A percentile compares a stretch with the other conserved stretches of the same genome.
These are phyloP conservation scores for Fukomys damarensis DNA, from an alignment of 2,113 vertebrate species.

Conservation along the genomic window DNA sequence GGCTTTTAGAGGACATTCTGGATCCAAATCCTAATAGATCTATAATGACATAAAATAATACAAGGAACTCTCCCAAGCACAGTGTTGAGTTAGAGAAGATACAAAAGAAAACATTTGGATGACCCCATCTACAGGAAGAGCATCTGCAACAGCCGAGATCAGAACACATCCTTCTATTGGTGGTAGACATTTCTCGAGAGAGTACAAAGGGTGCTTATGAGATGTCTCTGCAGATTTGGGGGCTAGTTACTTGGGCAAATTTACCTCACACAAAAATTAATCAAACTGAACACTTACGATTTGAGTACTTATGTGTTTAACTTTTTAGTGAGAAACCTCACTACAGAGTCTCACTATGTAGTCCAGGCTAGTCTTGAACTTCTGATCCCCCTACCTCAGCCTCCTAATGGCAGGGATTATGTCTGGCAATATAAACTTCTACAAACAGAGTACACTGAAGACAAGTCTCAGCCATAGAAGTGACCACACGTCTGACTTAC, in stretches of 20 bases:
- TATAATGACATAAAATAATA: background rate
- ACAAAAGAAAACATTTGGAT: background rate
- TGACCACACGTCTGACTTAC: constrained; percentile 18
- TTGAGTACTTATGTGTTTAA: background rate
- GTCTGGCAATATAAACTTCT: background rate
- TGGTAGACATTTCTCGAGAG: background rate
- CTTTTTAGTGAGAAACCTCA: background rate
- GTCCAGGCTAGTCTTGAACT: background rate
- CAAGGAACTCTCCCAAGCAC: background rate
- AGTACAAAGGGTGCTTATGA: background rate
- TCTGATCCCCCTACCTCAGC: background rate
- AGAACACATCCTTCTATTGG: background rate
- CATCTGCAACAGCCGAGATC: background rate
- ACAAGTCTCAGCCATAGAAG: background rate
- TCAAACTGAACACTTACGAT: background rate
- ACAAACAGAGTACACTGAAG: background rate
- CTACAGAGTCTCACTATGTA: background rate
- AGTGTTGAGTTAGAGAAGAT: background rate
- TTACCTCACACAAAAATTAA: constrained; percentile 34
- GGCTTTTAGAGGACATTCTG: background rate
- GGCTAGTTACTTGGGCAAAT: background rate
- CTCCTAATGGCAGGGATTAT: background rate
- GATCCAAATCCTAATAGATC: background rate
- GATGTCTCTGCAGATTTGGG: background rate
- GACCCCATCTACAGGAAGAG: background rate